phyloP scores from a whole-genome alignment of 35 echinoderm and acorn worm species.

The Strongylocentrotus purpuratus region DNA sequence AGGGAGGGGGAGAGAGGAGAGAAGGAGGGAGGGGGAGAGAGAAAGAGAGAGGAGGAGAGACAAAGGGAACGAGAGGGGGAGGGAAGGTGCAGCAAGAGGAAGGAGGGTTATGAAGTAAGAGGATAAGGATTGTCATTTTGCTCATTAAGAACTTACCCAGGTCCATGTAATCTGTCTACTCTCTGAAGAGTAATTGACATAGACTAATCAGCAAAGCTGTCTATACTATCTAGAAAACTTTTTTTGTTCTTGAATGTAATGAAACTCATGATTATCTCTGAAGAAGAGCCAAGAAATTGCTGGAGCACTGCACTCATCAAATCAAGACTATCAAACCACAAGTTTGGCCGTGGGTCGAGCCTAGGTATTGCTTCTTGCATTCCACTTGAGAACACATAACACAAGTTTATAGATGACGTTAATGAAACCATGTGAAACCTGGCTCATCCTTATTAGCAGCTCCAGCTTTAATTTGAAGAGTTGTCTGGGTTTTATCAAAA shows the following conservation, averaged over 20 bases:
- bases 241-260: background rate
- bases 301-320: background rate
- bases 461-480: background rate
- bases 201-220: background rate
- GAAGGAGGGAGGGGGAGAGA: background rate
- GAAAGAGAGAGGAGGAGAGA: background rate
- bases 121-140: background rate
- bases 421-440: slow-evolving; percentile 4
- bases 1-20: too few relatives aligned
- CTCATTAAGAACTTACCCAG: background rate
- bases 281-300: background rate
- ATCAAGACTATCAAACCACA: background rate
- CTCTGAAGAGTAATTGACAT: background rate
- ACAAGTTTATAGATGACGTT: background rate
- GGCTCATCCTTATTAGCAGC: background rate
- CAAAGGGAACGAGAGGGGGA: too few relatives aligned
- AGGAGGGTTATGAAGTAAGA: background rate
- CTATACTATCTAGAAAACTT: background rate
- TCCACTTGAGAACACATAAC: background rate
- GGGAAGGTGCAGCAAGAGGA: background rate
- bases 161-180: background rate
- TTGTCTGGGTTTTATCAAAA: slow-evolving; percentile 29
- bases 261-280: background rate
- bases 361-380: background rate
- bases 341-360: background rate